Percentiles rank a stretch among this genome's conserved stretches.
Conservation (phyloP, 2,113 vertebrate species). For the Catharus bicknelli region DNA sequence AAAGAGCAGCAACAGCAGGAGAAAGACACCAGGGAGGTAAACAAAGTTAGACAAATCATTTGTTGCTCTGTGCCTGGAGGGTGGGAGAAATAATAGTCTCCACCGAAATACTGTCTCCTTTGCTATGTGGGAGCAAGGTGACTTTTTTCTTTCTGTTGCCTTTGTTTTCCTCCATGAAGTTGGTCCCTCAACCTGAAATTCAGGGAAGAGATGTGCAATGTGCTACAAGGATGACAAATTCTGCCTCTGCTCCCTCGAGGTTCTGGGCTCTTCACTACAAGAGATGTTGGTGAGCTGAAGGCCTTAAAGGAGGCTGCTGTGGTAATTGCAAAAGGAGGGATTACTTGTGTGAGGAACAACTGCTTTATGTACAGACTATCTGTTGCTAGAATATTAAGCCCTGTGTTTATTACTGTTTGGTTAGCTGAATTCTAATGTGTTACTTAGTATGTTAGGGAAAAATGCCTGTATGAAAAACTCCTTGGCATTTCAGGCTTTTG, state of each 20-base stretch:
- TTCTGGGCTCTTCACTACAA: not conserved
- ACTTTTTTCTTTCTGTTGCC: not conserved
- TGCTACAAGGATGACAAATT: not conserved
- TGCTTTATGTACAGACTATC: not conserved
- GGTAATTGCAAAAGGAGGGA: not conserved
- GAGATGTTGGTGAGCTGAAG: not conserved
- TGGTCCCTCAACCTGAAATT: not conserved
- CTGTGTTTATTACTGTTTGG: not conserved
- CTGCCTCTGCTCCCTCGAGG: fast-evolving
- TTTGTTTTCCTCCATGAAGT: not conserved
- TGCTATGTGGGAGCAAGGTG: not conserved
- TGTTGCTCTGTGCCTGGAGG: not conserved
- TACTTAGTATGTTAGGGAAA: not conserved
- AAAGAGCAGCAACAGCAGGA: no score
- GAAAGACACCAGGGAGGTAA: not conserved
- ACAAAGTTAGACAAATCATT: not conserved
- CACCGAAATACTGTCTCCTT: not conserved
- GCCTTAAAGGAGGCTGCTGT: not conserved
- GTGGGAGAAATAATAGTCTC: not conserved
- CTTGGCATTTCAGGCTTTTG: not conserved
- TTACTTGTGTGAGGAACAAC: not conserved
- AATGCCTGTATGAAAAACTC: not conserved
- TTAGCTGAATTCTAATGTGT: not conserved
- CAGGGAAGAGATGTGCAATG: not conserved
- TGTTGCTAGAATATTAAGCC: not conserved